Base-by-base conservation (phyloP, 2,797 vertebrate genomes). In the Chaunax sp. region DNA sequence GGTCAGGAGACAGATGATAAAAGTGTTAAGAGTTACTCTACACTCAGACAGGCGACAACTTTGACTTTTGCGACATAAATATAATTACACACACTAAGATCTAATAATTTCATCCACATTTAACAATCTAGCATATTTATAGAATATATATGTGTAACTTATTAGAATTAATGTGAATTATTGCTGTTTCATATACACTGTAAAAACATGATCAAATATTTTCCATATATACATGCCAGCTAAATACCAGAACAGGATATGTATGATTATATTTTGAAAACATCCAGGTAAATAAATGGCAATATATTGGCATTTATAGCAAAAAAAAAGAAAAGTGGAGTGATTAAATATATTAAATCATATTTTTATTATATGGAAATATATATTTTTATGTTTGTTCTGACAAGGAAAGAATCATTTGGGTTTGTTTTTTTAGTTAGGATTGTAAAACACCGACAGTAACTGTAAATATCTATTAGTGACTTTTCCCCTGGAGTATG, bases 11-110 rank as follows among this genome's bases (percentile, higher is more conserved):
- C 47, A 54, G 73, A 50, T 15, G 43, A 53, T 57, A 69, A 59
- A 67, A 70, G 51, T 56, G 45, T 37, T n/a, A n/a, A 63, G 61
- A 58, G 26, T 30, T 30, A 20, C 15, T 54, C 52, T 58, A 60
- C 47, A n/a, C 20, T 37, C 51, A 46, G 28, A 26, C 20, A 66
- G 26, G 19, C n/a, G n/a, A n/a, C n/a, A n/a, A n/a, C n/a, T n/a
- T n/a, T n/a, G n/a, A n/a, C n/a, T n/a, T n/a, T n/a, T n/a, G n/a
- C n/a, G n/a, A n/a, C n/a, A n/a, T n/a, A n/a, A n/a, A n/a, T n/a
- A n/a, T n/a, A n/a, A n/a, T n/a, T n/a, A n/a, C n/a, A n/a, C n/a
- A n/a, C n/a, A n/a, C n/a, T 28, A 8, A 51, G 5, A 8, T 7
- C 2, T 54, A 40, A 33, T 40, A 35, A 62, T 58, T 44, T 30